Conservation (phyloP, 2,888 invertebrate genomes). For the Prionchulus punctatus region DNA sequence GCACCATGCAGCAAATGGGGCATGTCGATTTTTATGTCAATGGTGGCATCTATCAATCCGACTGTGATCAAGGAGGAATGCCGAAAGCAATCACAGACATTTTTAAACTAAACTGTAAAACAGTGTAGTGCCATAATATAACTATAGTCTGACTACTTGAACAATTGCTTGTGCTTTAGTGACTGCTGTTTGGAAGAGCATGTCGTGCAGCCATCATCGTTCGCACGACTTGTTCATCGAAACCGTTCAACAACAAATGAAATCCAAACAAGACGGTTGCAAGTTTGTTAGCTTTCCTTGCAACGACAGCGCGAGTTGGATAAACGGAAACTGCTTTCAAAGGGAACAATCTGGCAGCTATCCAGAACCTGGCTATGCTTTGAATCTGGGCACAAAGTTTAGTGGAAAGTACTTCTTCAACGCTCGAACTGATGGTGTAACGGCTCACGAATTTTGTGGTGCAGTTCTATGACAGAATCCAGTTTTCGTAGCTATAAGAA, state of each 20-base stretch:
- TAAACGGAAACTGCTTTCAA: not conserved
- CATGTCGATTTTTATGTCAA: constrained; percentile 70
- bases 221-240: not conserved
- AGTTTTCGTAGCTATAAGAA: too few species aligned
- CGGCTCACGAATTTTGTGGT: not conserved
- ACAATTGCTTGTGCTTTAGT: not conserved
- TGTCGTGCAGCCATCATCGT: not conserved
- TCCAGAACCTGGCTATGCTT: not conserved
- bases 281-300: not conserved
- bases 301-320: not conserved
- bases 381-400: not conserved
- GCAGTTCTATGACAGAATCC: too few species aligned
- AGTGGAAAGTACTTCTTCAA: not conserved
- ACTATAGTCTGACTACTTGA: too few species aligned
- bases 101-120: not conserved
- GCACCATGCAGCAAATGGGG: constrained; percentile 77
- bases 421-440: not conserved
- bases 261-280: not conserved
- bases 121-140: too few species aligned
- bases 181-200: not conserved
- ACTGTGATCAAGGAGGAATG: not conserved
- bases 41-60: constrained; percentile 46
- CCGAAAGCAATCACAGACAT: not conserved
- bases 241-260: not conserved
- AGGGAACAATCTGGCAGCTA: too few species aligned